These are phyloP conservation scores for Aphaenogaster rudis DNA, from an alignment of 1,140 invertebrate genomes.

Conservation along the genomic window DNA sequence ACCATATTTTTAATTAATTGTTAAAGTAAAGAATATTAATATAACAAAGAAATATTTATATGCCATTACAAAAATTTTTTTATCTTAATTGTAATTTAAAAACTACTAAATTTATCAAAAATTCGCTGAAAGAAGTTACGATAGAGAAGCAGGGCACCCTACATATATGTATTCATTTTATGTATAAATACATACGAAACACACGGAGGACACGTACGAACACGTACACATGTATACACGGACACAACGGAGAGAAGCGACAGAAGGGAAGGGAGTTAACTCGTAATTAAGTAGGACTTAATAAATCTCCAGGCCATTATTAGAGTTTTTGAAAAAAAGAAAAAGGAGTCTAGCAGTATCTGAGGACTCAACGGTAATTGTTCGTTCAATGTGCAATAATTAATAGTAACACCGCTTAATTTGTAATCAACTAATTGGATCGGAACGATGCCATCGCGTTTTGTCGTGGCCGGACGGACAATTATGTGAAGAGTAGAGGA, in stretches of 20 bases:
- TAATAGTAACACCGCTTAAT: conserved; percentile 80
- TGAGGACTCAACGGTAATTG: conserved; percentile 79
- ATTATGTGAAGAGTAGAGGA: neutral
- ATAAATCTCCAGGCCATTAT: conserved; percentile 1
- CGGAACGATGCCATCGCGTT: neutral
- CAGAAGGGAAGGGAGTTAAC: neutral
- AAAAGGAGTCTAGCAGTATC: conserved; percentile 71
- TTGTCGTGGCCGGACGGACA: neutral
- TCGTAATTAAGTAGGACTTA: conserved; percentile 45
- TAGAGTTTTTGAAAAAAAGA: conserved; percentile 39
- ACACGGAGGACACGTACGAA: neutral
- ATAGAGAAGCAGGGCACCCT: neutral
- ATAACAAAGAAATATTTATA: neutral
- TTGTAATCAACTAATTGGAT: conserved; percentile 55
- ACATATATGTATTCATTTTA: conserved; percentile 33
- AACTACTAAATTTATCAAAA: neutral
- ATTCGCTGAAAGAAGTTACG: conserved; percentile 2
- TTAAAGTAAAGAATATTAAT: too few relatives aligned
- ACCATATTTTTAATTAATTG: too few relatives aligned
- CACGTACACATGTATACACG: conserved; percentile 1
- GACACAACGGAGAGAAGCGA: conserved; percentile 24
- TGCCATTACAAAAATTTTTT: neutral
- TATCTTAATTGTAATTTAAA: neutral
- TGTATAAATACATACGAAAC: conserved; percentile 36
- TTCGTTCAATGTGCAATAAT: conserved; percentile 85